Evolutionary conservation across 2,888 invertebrate genomes (phyloP).

Genomic region (Sarcophaga caerulescens): DNA sequence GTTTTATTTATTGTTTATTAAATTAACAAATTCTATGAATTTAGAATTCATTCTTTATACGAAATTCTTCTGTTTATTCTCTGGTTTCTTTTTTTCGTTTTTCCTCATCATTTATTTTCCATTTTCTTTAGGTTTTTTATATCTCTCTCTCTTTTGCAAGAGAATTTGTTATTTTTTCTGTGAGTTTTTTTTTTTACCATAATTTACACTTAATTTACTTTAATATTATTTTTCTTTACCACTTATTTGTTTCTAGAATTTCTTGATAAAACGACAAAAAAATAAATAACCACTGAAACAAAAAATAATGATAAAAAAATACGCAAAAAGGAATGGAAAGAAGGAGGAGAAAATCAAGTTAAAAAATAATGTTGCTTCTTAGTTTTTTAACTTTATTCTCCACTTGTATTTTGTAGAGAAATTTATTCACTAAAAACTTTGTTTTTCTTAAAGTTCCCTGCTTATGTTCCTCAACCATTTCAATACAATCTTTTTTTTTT

Average conservation of each 20-base stretch:
- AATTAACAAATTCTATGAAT: constrained; percentile 13
- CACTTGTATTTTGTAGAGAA: neutral
- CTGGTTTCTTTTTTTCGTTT: too few relatives aligned
- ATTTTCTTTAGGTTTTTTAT: neutral
- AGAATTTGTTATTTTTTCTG: neutral
- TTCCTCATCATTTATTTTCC: neutral
- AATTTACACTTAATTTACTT: constrained; percentile 60
- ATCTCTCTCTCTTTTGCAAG: neutral
- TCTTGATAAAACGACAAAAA: neutral
- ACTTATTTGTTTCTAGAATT: constrained; percentile 33
- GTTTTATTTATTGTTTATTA: neutral
- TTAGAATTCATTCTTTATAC: neutral
- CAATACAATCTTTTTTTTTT: neutral
- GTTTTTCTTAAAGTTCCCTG: neutral
- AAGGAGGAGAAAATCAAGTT: neutral
- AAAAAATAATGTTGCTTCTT: constrained; percentile 33
- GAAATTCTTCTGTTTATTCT: too few relatives aligned
- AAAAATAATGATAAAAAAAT: too few relatives aligned
- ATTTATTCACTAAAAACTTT: constrained; percentile 27
- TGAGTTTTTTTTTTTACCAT: constrained; percentile 5
- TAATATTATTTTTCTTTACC: constrained; percentile 31
- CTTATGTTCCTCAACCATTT: neutral
- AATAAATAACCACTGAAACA: neutral
- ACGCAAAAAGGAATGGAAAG: neutral
- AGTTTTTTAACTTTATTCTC: constrained; percentile 23